Evolutionary conservation across 2,888 invertebrate species (phyloP).

Genomic region (Myopa tessellatipennis): DNA sequence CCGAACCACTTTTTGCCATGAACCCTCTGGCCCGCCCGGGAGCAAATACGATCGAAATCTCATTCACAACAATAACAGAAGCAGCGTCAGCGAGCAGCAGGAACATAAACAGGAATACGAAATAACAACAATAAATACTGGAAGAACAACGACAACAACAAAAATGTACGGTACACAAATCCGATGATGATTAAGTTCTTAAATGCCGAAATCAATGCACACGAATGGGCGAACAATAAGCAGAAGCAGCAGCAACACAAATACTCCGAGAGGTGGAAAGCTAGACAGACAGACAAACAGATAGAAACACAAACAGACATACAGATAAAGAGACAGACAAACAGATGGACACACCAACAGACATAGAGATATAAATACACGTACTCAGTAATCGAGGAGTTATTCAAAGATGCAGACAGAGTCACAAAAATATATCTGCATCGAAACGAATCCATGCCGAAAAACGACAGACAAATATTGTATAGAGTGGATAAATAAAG

Average conservation of each 20-base stretch:
- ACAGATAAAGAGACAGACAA: neutral
- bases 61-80: conserved; percentile 48
- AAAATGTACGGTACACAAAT: conserved; percentile 41
- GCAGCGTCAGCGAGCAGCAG: conserved; percentile 44
- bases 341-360: conserved; percentile 8
- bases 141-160: neutral
- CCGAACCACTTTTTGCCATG: neutral
- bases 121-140: conserved; percentile 1
- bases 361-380: too few relatives aligned
- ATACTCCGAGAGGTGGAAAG: neutral
- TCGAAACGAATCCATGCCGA: too few relatives aligned
- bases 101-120: neutral
- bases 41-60: conserved; percentile 34
- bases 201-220: conserved; percentile 65
- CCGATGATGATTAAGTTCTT: conserved; percentile 59
- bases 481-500: neutral
- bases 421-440: neutral
- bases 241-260: neutral
- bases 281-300: neutral
- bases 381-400: too few relatives aligned
- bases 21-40: neutral
- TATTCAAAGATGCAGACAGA: neutral
- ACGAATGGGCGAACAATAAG: conserved; percentile 55
- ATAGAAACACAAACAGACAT: neutral
- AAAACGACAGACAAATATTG: neutral